These are phyloP conservation scores for Ceyx erithaca DNA, from an alignment of 2,797 vertebrate species.

Conservation along the genomic window DNA sequence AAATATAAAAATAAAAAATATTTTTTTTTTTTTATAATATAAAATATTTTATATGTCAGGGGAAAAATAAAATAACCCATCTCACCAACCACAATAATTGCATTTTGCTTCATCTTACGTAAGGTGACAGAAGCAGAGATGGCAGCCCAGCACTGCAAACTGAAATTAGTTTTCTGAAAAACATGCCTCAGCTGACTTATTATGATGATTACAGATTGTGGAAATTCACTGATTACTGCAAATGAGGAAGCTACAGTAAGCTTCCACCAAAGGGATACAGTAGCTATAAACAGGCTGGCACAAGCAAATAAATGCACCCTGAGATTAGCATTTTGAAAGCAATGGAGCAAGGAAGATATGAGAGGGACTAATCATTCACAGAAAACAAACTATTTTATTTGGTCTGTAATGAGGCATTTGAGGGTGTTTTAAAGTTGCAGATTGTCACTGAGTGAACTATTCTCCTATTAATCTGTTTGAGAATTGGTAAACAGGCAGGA, in stretches of 20 bases:
- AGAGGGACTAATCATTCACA: constrained; percentile 58
- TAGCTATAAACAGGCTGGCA: constrained; percentile 40
- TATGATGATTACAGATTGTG: constrained; percentile 33
- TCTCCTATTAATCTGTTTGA: constrained; percentile 60
- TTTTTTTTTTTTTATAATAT: too few relatives aligned
- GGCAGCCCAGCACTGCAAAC: constrained; percentile 11
- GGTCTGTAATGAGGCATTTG: constrained; percentile 55
- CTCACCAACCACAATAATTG: too few relatives aligned
- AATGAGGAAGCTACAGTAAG: constrained; percentile 49
- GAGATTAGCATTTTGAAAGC: constrained; percentile 40
- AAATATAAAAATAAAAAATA: too few relatives aligned
- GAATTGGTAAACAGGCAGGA: constrained; percentile 39
- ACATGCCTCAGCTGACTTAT: neutral
- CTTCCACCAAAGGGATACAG: constrained; percentile 33
- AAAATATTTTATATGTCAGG: too few relatives aligned
- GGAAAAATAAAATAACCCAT: too few relatives aligned
- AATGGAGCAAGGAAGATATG: constrained; percentile 22
- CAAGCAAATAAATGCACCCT: constrained; percentile 33
- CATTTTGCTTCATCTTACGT: neutral
- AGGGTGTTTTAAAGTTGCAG: constrained; percentile 60
- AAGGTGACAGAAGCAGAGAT: neutral
- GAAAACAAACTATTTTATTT: constrained; percentile 53
- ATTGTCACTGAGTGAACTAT: constrained; percentile 47
- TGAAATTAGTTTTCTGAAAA: constrained; percentile 34
- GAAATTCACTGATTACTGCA: constrained; percentile 63